Percentiles rank a stretch among this genome's conserved stretches.
Evolutionary conservation across 2,113 vertebrate genomes (phyloP).

Genomic region (Tauraco erythrolophus): DNA sequence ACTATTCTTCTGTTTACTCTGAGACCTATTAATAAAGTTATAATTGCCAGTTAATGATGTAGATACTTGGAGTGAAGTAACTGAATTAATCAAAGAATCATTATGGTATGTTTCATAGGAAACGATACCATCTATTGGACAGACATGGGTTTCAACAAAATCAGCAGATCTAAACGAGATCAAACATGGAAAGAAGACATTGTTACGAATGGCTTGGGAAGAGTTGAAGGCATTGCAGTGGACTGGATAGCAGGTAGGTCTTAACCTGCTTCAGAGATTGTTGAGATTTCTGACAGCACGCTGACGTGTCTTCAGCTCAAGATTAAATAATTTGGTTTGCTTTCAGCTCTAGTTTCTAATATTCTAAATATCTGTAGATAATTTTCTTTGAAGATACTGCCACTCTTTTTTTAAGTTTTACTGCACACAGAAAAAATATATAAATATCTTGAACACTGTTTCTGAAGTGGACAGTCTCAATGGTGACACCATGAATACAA

Average conservation of each 20-base stretch:
- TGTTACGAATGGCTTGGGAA: constrained; percentile 92
- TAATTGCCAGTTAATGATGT: background rate
- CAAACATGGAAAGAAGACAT: constrained; percentile 98
- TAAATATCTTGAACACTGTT: background rate
- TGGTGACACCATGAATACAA: background rate
- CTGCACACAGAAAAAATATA: background rate
- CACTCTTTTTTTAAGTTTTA: background rate
- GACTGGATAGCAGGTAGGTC: constrained; percentile 95
- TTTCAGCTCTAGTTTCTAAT: background rate
- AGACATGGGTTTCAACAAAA: constrained; percentile 98
- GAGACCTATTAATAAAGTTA: background rate
- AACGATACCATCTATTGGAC: constrained; percentile 99
- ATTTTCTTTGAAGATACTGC: background rate
- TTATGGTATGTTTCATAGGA: constrained; percentile 70
- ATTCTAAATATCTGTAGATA: background rate
- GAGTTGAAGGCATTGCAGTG: constrained; percentile 95
- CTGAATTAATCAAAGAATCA: background rate
- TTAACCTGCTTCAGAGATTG: background rate
- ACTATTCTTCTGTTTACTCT: background rate
- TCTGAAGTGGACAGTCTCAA: background rate
- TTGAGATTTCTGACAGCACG: background rate
- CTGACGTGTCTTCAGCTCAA: background rate
- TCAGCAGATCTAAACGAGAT: constrained; percentile 92
- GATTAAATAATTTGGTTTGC: background rate
- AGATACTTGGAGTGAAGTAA: background rate